These are phyloP conservation scores for Pelodytes ibericus DNA, from an alignment of 2,797 vertebrate species.

Conservation along the genomic window DNA sequence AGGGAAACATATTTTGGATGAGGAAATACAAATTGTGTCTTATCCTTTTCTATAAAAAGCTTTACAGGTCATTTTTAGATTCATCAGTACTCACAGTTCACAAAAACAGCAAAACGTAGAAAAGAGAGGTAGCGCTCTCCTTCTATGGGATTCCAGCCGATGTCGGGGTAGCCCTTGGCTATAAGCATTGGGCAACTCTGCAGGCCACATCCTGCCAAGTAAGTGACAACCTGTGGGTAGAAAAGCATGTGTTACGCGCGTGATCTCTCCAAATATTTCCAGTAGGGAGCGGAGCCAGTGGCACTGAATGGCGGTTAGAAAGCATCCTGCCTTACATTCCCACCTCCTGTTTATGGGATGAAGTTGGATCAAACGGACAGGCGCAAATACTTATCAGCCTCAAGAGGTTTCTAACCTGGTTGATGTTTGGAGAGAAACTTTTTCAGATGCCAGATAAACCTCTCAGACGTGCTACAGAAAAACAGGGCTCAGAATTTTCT, in stretches of 20 bases:
- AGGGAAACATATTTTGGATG: too few species aligned
- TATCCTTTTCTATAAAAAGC: too few species aligned
- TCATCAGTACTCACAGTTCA: conserved; percentile 86
- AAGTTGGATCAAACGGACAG: conserved; percentile 13
- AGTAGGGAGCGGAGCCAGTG: background rate
- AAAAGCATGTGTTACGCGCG: conserved; percentile 5
- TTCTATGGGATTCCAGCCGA: conserved; percentile 99
- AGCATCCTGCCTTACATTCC: background rate
- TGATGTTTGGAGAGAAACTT: conserved; percentile 2
- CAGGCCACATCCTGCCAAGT: conserved; percentile 93
- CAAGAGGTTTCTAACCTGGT: conserved; percentile 5
- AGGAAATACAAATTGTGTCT: too few species aligned
- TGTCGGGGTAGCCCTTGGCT: conserved; percentile 93
- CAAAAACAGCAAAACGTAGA: conserved; percentile 95
- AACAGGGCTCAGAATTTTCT: background rate
- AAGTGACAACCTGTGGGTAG: conserved; percentile 88
- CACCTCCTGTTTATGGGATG: background rate
- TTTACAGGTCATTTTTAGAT: too few species aligned
- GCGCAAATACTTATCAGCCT: background rate
- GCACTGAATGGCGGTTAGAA: conserved; percentile 14
- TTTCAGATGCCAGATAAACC: conserved; percentile 16
- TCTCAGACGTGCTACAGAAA: background rate
- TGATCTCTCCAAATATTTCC: background rate
- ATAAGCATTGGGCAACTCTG: conserved; percentile 94
- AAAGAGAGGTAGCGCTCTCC: conserved; percentile 97